A percentile compares a stretch with the other conserved stretches of the same genome.
These are phyloP conservation scores for Habrosyne pyritoides DNA, from an alignment of 2,888 invertebrate genomes.

Conservation along the genomic window DNA sequence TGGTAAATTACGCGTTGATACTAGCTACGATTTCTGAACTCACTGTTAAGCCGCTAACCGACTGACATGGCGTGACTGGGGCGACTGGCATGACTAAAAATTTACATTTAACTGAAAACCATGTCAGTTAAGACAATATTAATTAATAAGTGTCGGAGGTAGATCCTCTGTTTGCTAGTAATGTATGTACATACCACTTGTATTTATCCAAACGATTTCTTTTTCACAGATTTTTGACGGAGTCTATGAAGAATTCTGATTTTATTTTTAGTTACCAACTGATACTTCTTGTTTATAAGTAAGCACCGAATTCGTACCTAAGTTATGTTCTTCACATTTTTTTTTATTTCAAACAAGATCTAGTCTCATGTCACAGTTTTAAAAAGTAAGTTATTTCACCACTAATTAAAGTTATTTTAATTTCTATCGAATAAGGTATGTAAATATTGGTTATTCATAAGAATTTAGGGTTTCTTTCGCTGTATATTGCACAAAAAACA, in stretches of 20 bases:
- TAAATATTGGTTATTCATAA: not conserved
- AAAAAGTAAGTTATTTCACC: slow-evolving; percentile 69
- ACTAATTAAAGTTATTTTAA: slow-evolving; percentile 38
- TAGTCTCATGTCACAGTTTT: slow-evolving; percentile 83
- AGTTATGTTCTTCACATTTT: slow-evolving; percentile 29
- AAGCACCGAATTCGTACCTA: slow-evolving; percentile 31
- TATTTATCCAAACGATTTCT: slow-evolving; percentile 22
- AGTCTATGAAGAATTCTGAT: slow-evolving; percentile 37
- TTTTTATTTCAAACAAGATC: slow-evolving; percentile 73
- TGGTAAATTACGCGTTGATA: too few species aligned
- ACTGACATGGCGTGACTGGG: too few species aligned
- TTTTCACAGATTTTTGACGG: slow-evolving; percentile 75
- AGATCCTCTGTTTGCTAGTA: too few species aligned
- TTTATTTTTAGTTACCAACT: slow-evolving; percentile 56
- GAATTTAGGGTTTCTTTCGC: slow-evolving; percentile 16
- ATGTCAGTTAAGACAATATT: too few species aligned
- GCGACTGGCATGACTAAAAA: too few species aligned
- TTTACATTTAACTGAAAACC: too few species aligned
- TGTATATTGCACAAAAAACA: slow-evolving; percentile 43
- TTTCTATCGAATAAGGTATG: slow-evolving; percentile 1
- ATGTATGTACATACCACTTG: too few species aligned
- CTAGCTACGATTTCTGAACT: too few species aligned
- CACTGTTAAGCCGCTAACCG: too few species aligned
- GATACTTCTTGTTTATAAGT: slow-evolving; percentile 30
- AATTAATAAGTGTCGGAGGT: too few species aligned